A percentile compares a stretch with the other conserved stretches of the same genome.
phyloP scores from a whole-genome alignment of 2,797 vertebrate genomes.

The Schizopygopsis pylzovi region DNA sequence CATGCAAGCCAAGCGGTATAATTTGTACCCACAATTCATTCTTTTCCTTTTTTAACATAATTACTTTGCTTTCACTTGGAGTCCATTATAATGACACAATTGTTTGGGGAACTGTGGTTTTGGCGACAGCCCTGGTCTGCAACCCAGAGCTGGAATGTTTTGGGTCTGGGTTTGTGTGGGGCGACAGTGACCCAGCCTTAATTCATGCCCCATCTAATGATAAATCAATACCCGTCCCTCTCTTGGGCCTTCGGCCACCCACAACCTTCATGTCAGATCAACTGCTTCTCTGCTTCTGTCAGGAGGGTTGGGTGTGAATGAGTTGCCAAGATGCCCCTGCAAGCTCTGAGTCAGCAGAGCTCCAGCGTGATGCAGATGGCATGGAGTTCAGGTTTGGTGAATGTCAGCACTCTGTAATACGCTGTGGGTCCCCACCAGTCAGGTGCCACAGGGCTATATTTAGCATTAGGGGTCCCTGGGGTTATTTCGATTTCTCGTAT shows the following conservation, averaged over 20 bases:
- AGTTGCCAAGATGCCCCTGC: conserved; percentile 22
- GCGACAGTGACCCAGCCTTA: conserved; percentile 22
- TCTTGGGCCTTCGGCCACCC: background rate
- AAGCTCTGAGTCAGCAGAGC: conserved; percentile 45
- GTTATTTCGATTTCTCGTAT: conserved; percentile 43
- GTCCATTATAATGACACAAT: conserved; percentile 1
- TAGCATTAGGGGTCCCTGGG: conserved; percentile 18
- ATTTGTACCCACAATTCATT: conserved; percentile 24
- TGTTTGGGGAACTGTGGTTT: background rate
- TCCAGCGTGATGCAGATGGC: conserved; percentile 18
- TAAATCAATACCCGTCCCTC: conserved; percentile 47
- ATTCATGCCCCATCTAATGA: conserved; percentile 16
- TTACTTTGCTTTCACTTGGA: background rate
- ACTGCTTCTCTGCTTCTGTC: conserved; percentile 20
- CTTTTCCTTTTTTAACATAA: conserved; percentile 8
- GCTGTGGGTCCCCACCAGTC: conserved; percentile 10
- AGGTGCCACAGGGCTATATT: conserved; percentile 47
- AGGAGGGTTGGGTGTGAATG: conserved; percentile 16
- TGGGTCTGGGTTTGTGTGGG: background rate
- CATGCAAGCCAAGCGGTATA: background rate
- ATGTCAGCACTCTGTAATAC: conserved; percentile 34
- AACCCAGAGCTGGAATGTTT: background rate
- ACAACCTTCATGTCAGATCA: conserved; percentile 5
- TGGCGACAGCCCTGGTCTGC: background rate
- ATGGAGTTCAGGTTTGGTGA: background rate